phyloP scores from a whole-genome alignment of 1,140 invertebrate genomes.

The Maniola jurtina region DNA sequence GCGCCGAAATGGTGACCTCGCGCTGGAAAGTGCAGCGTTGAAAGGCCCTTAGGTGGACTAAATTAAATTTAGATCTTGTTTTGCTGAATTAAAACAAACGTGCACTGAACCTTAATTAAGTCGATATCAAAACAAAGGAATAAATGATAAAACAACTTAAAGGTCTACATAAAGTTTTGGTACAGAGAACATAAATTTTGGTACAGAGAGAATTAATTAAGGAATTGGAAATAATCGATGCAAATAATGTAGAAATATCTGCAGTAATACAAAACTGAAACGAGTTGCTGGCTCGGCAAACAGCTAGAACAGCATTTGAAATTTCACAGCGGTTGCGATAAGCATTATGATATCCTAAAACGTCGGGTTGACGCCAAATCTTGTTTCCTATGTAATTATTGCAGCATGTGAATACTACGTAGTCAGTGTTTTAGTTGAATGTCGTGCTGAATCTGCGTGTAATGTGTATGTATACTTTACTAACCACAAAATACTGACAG shows the following conservation, averaged over 20 bases:
- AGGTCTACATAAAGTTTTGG: no score
- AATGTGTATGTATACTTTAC: slow-evolving; percentile 24
- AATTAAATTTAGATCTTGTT: no score
- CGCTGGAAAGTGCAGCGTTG: no score
- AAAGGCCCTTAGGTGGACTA: no score
- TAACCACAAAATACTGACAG: neutral
- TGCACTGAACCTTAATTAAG: no score
- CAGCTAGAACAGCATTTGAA: slow-evolving; percentile 14
- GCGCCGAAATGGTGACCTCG: no score
- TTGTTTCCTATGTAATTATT: slow-evolving; percentile 26
- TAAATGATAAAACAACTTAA: no score
- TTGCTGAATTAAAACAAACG: no score
- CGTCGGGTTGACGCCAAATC: slow-evolving; percentile 22
- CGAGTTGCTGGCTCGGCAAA: neutral
- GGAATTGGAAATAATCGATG: neutral
- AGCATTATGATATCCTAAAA: slow-evolving; percentile 26
- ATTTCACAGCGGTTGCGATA: slow-evolving; percentile 18
- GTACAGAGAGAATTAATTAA: no score
- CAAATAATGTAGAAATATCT: neutral
- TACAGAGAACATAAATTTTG: no score
- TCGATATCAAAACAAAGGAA: no score
- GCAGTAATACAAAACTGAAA: slow-evolving; percentile 3
- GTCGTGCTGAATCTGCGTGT: slow-evolving; percentile 21
- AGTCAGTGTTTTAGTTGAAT: slow-evolving; percentile 24
- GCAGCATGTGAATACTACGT: slow-evolving; percentile 23